Base-by-base conservation (phyloP, 37 sponge, comb jelly and placozoan genomes). In the Oopsacas minuta region DNA sequence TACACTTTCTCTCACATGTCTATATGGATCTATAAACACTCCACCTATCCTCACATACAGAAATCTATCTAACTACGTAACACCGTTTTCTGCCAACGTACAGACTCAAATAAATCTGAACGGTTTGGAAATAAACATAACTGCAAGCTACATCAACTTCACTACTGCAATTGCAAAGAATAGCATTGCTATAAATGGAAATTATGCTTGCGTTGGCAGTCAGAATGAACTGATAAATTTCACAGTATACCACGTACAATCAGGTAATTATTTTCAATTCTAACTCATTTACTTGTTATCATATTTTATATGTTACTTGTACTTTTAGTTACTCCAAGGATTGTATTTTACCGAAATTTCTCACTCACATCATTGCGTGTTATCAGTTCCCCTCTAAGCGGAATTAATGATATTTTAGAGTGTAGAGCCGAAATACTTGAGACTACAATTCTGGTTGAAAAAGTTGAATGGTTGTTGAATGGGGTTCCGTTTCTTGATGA, bases 201-300 rank as follows among this genome's bases (percentile, higher is more conserved):
- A 3, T n/a, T 61, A 61, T n/a, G 20, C 75, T 10, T 61, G 75
- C 28, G 20, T 61, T 25, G 22, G 22, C 75, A 61, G 22, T 61
- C 75, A 10, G 7, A 34, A 20, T 61, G 7, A 12, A 7, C 28
- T 25, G 3, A 61, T 61, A 32, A 61, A 5, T 25, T 61, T 61
- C 30, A 61, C 75, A 20, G 75, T 61, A 12, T 61, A 61, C 22
- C 75, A 61, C 22, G 1, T 32, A 12, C 75, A 25, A 34, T 32
- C 75, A 61, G 75, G 75, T 61, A 61, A n/a, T 61, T 61, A 34
- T 3, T 61, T 61, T 15, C 49, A 61, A 20, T n/a, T 61, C 75
- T 25, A 7, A 46, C 22, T 20, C 5, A 61, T 3, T 20, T 3
- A 7, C 20, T 61, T 32, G 30, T 7, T 12, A 20, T 3, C 28